These are phyloP conservation scores for Actinostola sp. DNA, from an alignment of 92 coral and sea anemone species.

Conservation along the genomic window DNA sequence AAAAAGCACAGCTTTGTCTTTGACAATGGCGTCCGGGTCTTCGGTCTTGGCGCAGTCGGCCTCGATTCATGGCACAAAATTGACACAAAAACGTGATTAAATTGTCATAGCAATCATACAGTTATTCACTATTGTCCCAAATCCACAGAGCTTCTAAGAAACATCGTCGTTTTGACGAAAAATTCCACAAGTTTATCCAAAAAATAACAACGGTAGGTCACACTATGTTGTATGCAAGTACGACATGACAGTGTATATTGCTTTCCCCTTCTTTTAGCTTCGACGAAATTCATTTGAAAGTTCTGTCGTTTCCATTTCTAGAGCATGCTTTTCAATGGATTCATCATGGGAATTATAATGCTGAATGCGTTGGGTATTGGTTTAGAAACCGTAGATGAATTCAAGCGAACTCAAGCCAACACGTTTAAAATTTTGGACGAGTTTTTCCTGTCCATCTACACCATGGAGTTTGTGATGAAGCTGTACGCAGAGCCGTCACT, in stretches of 20 bases:
- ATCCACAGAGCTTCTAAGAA: slow-evolving; percentile 13
- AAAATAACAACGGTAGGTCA: slow-evolving; percentile 90
- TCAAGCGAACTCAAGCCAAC: slow-evolving; percentile 55
- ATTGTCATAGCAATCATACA: too few relatives aligned
- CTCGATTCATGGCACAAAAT: too few relatives aligned
- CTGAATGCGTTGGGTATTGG: slow-evolving; percentile 89
- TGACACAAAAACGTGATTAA: too few relatives aligned
- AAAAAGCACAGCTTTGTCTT: not conserved
- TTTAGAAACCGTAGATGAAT: slow-evolving; percentile 83
- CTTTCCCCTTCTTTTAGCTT: not conserved
- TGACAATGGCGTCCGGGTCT: too few relatives aligned
- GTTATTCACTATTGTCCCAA: too few relatives aligned
- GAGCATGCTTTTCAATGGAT: slow-evolving; percentile 83
- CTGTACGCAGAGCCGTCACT: slow-evolving; percentile 88
- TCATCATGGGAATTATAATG: slow-evolving; percentile 90
- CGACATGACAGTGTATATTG: not conserved
- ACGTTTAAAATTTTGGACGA: slow-evolving; percentile 84
- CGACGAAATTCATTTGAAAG: not conserved
- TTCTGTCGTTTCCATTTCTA: slow-evolving; percentile 22
- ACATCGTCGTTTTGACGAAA: slow-evolving; percentile 75
- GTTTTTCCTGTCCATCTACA: slow-evolving; percentile 88
- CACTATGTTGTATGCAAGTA: slow-evolving; percentile 55
- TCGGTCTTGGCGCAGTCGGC: too few relatives aligned
- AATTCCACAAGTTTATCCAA: slow-evolving; percentile 88
- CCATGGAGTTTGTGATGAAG: slow-evolving; percentile 92